These are phyloP conservation scores for Nomada lathburiana DNA, from an alignment of 2,888 invertebrate genomes.

Conservation along the genomic window DNA sequence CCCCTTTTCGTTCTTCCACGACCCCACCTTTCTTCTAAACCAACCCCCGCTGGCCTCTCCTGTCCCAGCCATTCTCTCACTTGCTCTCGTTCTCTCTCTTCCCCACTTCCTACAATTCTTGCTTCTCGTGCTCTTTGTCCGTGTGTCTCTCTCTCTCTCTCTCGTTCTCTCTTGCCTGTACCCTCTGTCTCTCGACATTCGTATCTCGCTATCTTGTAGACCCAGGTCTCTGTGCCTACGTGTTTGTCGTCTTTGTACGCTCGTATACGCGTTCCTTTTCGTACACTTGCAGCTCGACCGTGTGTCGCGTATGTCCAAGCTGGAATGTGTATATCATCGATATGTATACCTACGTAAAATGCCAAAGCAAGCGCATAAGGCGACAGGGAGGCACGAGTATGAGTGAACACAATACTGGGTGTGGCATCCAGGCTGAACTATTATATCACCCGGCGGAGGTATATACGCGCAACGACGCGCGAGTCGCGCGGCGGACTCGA, in stretches of 20 bases:
- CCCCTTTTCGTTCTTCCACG: conserved; percentile 69
- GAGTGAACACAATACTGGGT: conserved; percentile 79
- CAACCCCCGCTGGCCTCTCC: conserved; percentile 61
- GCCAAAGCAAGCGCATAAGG: conserved; percentile 74
- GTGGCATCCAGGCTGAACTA: conserved; percentile 73
- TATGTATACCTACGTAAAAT: conserved; percentile 74
- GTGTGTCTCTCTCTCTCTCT: not conserved
- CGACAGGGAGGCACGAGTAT: conserved; percentile 64
- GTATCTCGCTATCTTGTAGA: conserved; percentile 79
- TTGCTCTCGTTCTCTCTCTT: conserved; percentile 61
- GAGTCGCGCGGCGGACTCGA: conserved; percentile 11
- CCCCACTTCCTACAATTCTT: conserved; percentile 8
- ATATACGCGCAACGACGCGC: conserved; percentile 27
- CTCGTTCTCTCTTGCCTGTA: conserved; percentile 1
- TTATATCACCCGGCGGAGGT: conserved; percentile 66
- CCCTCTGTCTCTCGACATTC: conserved; percentile 70
- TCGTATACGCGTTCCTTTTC: not conserved
- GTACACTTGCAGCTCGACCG: conserved; percentile 26
- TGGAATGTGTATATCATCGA: conserved; percentile 67
- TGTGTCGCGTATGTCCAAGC: conserved; percentile 46
- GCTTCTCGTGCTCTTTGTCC: conserved; percentile 61
- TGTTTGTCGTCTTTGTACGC: conserved; percentile 45
- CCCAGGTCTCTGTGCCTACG: conserved; percentile 64
- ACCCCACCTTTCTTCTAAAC: conserved; percentile 63
- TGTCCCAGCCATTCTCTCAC: conserved; percentile 37